Base-by-base conservation (phyloP, 2,113 vertebrate genomes). In the Crotalus helleri region DNA sequence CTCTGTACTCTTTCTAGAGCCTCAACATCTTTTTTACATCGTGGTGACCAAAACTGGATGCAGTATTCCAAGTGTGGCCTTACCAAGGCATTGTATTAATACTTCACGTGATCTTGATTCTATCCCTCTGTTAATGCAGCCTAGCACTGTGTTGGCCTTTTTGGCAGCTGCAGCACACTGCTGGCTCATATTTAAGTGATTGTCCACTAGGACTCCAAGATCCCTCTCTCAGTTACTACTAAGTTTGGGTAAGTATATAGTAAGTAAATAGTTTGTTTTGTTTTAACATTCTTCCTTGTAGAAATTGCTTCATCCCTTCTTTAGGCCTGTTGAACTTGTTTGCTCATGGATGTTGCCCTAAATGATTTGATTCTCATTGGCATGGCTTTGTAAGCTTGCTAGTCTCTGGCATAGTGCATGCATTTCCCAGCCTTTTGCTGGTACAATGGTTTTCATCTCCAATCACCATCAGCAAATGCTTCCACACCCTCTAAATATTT, bases 291-390 rank as follows among this genome's bases (percentile, higher is more conserved):
- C 53, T 81, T 64, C 61, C 39, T 89, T 54, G 53, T 11, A 64
- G 46, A 86, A 86, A 93, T 90, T 54, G 81, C 57, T 87, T 61
- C 57, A 90, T 90, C 24, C 15, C 57, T 93, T 53, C 88, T 90
- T 90, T 90, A 86, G 55, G 49, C 89, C 33, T 64, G 89, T 86
- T 61, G 55, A 87, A 93, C 89, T 90, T 44, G 89, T 93, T 93
- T 93, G 46, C 44, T 90, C 13, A 51, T 93, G 74, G 61, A 89
- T 89, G 51, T 29, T 53, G 88, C 53, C 88, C 92, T 93, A 90
- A 33, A 90, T 93, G 86, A 86, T 93, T 39, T 59, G 58, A 85
- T 87, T 93, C 49, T 33, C 29, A 90, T 49, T 93, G 46, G 53
- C 86, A 57, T 86, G 17, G 29, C 46, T 87, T 90, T 49, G 29